Evolutionary conservation across 2,113 vertebrate genomes (phyloP).

Genomic region (Amblyopsis rosae): DNA sequence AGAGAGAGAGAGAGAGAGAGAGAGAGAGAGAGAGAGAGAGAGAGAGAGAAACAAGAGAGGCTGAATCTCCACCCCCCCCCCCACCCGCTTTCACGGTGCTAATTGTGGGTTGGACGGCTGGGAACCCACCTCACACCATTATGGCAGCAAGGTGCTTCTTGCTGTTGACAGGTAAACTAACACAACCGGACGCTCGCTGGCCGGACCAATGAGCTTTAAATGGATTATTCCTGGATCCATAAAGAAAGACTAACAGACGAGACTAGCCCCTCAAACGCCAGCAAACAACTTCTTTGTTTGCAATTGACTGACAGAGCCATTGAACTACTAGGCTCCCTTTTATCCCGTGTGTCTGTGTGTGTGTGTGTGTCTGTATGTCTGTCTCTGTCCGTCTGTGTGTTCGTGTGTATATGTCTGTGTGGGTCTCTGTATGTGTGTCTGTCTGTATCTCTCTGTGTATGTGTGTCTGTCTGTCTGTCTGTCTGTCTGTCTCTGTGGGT

Average conservation of each 20-base stretch:
- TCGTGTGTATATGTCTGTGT: no score
- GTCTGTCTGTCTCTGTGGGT: slow-evolving; percentile 7
- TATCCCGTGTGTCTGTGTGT: slow-evolving; percentile 9
- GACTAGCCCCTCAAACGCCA: background rate
- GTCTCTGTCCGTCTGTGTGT: background rate
- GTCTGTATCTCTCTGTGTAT: slow-evolving; percentile 1
- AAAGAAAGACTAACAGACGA: background rate
- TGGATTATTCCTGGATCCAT: background rate
- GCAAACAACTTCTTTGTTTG: background rate
- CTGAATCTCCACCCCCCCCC: background rate
- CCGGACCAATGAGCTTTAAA: no score
- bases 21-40: background rate
- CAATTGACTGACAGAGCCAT: slow-evolving; percentile 27
- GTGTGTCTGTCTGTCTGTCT: background rate
- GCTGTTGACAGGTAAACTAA: background rate
- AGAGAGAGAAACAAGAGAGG: background rate
- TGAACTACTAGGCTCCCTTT: slow-evolving; percentile 24
- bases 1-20: background rate
- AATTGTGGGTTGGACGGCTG: background rate
- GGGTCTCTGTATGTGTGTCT: slow-evolving; percentile 9
- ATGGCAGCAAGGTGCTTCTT: background rate
- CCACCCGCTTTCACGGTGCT: background rate
- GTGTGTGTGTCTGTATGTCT: slow-evolving; percentile 18
- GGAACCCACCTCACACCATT: background rate
- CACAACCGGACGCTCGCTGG: no score